Conservation (phyloP, 2,888 invertebrate species). For the Strigamia transsilvanica region DNA sequence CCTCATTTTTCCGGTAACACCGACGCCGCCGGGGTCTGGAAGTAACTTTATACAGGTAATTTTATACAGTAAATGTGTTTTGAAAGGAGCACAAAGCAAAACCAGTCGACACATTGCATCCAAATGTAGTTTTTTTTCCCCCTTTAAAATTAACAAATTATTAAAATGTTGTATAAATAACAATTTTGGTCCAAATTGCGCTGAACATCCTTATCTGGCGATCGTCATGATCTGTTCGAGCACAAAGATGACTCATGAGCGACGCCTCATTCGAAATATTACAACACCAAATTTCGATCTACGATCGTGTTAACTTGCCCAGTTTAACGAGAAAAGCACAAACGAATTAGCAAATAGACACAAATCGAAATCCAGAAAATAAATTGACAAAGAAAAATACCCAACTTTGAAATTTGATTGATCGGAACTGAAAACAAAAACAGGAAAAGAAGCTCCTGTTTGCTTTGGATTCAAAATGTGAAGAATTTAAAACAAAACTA, state of each 20-base stretch:
- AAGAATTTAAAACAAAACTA: too few relatives aligned
- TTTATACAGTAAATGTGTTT: neutral
- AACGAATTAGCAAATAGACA: neutral
- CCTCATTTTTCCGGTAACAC: conserved; percentile 5
- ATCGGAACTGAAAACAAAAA: too few relatives aligned
- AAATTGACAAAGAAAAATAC: too few relatives aligned
- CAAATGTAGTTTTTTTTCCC: neutral
- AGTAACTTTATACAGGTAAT: conserved; percentile 43
- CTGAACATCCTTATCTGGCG: conserved; percentile 31
- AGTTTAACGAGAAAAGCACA: neutral
- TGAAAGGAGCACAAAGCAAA: neutral
- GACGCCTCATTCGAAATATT: conserved; percentile 36
- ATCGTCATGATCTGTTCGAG: conserved; percentile 18
- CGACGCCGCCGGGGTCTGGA: neutral
- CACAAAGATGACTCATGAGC: conserved; percentile 41
- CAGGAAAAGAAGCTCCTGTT: too few relatives aligned
- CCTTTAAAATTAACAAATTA: neutral
- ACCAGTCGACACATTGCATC: neutral
- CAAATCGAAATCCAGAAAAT: neutral
- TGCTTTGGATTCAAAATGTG: too few relatives aligned
- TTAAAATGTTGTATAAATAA: conserved; percentile 1
- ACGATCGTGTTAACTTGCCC: neutral
- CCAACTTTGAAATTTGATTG: too few relatives aligned
- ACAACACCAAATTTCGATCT: neutral
- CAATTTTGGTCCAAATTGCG: neutral